Conservation (phyloP, 2,888 invertebrate genomes). For the Drosophila paramelanica region DNA sequence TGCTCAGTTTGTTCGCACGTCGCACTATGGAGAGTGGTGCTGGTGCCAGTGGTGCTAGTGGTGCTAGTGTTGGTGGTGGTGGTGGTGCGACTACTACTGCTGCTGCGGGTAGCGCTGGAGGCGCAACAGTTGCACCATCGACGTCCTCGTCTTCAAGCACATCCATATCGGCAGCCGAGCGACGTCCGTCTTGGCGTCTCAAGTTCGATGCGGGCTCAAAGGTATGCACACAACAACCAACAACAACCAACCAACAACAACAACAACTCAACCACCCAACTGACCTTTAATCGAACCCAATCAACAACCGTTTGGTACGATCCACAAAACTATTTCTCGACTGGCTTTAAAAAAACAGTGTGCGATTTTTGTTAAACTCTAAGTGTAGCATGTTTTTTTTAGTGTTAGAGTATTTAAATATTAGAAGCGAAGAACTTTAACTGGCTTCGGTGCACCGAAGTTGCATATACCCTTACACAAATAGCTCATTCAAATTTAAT, state of each 20-base stretch:
- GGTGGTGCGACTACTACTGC: slow-evolving; percentile 38
- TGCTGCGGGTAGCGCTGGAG: slow-evolving; percentile 34
- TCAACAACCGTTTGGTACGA: slow-evolving; percentile 5
- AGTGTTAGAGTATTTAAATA: slow-evolving; percentile 18
- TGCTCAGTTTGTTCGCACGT: slow-evolving; percentile 70
- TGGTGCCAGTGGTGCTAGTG: slow-evolving; percentile 31
- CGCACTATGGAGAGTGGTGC: slow-evolving; percentile 54
- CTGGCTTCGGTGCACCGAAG: slow-evolving; percentile 28
- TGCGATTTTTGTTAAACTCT: slow-evolving; percentile 36
- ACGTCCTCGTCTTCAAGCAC: slow-evolving; percentile 47
- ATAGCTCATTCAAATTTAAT: neutral
- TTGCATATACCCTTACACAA: slow-evolving; percentile 29
- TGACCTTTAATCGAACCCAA: slow-evolving; percentile 41
- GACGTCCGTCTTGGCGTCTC: slow-evolving; percentile 96
- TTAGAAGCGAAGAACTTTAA: slow-evolving; percentile 12
- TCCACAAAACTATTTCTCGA: slow-evolving; percentile 33
- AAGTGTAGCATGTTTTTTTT: slow-evolving; percentile 53
- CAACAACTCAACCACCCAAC: slow-evolving; percentile 31
- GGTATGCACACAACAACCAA: slow-evolving; percentile 86
- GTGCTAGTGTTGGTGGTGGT: slow-evolving; percentile 34
- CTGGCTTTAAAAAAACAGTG: slow-evolving; percentile 40
- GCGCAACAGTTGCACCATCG: slow-evolving; percentile 35
- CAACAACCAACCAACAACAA: slow-evolving; percentile 34
- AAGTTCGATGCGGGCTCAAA: slow-evolving; percentile 95
- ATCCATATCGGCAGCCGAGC: slow-evolving; percentile 86